Evolutionary conservation across 1,140 invertebrate genomes (phyloP), one percentile per base, ranked within the genome.

Genomic region (Macrosteles quadrilineatus): DNA sequence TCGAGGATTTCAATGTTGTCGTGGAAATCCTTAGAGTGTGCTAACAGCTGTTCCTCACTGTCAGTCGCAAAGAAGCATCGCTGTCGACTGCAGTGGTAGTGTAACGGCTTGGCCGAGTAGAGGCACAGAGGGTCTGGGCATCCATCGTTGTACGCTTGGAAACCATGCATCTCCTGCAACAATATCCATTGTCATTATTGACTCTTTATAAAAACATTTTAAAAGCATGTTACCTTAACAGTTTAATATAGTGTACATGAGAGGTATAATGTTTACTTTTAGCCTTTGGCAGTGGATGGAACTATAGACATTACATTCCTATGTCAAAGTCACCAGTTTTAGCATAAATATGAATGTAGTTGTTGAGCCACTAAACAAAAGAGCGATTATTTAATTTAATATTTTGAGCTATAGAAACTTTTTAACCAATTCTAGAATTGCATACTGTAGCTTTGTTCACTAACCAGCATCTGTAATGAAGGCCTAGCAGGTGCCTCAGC

Each of bases 1-100:
- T 92, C 88, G n/a, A 90, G 81, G 71, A 94, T 93, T 73, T 90
- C 89, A 19, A 93, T 87, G 75, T 90, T 93, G 72, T 90, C 90
- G 78, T 95, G 92, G 77, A 94, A 94, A 76, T 94, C 91, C 75
- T 88, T 88, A 62, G 90, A 87, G 76, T 95, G 92, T 75, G 88
- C 83, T 6, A 88, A 80, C 6, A 93, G 77, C 32, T 88, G 85
- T 73, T 91, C 89, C 12, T 86, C 81, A 45, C 85, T 81, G 70
- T 90, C 86, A 1, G 90, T 91, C 12, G 86, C 86, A 74, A 89
- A 91, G 74, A 89, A 85, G 77, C 90, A 95, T n/a, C 91, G 80
- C 1, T 86, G 86, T 71, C 87, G 86, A 2, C 86, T 87, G 78
- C 92, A 95, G 77, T 95, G 93, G 77, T 87, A 90, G 77, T 90